Conservation (phyloP, 2,888 invertebrate genomes). For the Chromoteleia sp. region DNA sequence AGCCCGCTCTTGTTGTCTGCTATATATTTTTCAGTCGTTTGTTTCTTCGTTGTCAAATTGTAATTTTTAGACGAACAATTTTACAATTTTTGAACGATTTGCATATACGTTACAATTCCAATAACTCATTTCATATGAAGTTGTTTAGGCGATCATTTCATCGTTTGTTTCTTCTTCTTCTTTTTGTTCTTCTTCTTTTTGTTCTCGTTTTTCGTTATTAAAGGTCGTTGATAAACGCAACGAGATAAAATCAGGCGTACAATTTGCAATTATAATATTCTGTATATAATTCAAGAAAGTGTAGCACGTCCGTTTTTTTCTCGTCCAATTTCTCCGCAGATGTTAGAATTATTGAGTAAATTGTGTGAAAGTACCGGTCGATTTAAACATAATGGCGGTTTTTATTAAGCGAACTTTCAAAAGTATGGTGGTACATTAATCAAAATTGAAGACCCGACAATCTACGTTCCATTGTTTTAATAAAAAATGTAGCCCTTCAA, state of each 20-base stretch:
- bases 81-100: too few relatives aligned
- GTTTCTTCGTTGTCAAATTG: too few relatives aligned
- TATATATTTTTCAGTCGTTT: too few relatives aligned
- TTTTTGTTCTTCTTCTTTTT: too few relatives aligned
- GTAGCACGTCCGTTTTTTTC: conserved; percentile 19
- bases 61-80: too few relatives aligned
- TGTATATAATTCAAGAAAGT: conserved; percentile 44
- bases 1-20: too few relatives aligned
- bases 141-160: too few relatives aligned
- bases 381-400: conserved; percentile 2
- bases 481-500: neutral
- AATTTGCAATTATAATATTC: conserved; percentile 12
- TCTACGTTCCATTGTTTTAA: neutral
- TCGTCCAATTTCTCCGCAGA: conserved; percentile 29
- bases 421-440: conserved; percentile 10
- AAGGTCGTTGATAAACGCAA: neutral
- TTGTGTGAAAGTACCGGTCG: conserved; percentile 29
- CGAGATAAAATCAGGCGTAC: conserved; percentile 3
- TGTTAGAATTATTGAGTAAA: conserved; percentile 39
- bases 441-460: neutral
- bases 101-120: too few relatives aligned
- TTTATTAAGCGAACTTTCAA: conserved; percentile 24
- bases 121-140: too few relatives aligned
- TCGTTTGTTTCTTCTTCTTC: too few relatives aligned
- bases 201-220: neutral